Base-by-base conservation (phyloP, 1,140 invertebrate genomes). In the Nephotettix cincticeps region DNA sequence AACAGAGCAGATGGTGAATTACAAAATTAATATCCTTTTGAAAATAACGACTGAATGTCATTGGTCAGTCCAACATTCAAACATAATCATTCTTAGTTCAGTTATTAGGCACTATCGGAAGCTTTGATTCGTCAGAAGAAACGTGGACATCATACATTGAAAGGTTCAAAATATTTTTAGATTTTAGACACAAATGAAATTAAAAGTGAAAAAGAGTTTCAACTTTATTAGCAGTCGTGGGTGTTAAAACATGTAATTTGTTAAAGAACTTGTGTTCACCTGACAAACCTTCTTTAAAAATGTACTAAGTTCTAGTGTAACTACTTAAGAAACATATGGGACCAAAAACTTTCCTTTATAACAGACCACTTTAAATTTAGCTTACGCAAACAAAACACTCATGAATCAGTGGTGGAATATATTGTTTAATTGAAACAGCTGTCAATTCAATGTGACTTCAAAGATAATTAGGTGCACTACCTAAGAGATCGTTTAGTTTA, bases 241-340 rank as follows among this genome's bases (percentile, higher is more conserved):
- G 23, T 13, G 6, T 56, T 11, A 14, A 56, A 21, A 56, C 11
- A 11, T 14, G 9, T 11, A 27, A 63, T 13, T 28, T 28, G 19
- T 2, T 28, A 63, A 28, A 63, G 29, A 27, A 27, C 13, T 28
- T 63, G 58, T 63, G 29, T 63, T 6, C 58, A 28, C 29, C 29
- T 9, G 29, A 28, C 13, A 63, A 13, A 28, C 23, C 23, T 9
- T 3, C 4, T 2, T 11, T 14, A 63, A 27, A 63, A 14, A 63
- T 9, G 69, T 70, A 1, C 70, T 51, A 17, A 70, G n/a, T 17
- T 64, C 23, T 36, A 73, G 70, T n/a, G 70, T 54, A 32, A 68
- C 56, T 25, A 73, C 68, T 19, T 64, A 73, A 29, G 58, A 56
- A 1, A 70, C 47, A 17, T 54, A 6, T 54, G 21, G 23, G 47